These are phyloP conservation scores for Telmatherina bonti DNA, from an alignment of 2,797 vertebrate species.

Conservation along the genomic window DNA sequence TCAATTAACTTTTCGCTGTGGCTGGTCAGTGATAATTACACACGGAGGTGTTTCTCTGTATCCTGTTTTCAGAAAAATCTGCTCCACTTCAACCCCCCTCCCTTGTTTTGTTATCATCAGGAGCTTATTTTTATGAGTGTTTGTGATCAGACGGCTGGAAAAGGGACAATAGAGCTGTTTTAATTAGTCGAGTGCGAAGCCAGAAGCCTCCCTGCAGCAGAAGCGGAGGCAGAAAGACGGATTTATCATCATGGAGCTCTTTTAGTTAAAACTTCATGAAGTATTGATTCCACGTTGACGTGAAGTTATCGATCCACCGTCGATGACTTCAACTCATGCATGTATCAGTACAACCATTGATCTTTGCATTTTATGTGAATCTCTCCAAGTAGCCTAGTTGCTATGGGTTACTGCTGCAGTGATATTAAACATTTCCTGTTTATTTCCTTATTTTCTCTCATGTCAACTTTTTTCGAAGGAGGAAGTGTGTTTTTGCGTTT, in stretches of 20 bases:
- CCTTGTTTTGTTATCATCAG: constrained; percentile 25
- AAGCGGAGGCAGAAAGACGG: constrained; percentile 8
- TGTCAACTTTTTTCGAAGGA: constrained; percentile 32
- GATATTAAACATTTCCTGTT: constrained; percentile 1
- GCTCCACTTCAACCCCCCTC: constrained; percentile 9
- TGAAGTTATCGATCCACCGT: constrained; percentile 44
- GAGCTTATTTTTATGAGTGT: not conserved
- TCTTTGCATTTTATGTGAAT: constrained; percentile 35
- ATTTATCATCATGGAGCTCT: not conserved
- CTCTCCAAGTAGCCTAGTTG: constrained; percentile 24
- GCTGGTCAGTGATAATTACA: constrained; percentile 62
- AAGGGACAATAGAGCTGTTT: constrained; percentile 39
- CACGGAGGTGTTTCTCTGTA: constrained; percentile 32
- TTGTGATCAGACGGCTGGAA: constrained; percentile 31
- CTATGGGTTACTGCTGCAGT: constrained; percentile 22
- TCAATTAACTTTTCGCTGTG: constrained; percentile 63
- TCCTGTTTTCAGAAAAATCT: constrained; percentile 46
- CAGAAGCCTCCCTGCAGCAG: constrained; percentile 1
- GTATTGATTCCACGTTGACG: constrained; percentile 50
- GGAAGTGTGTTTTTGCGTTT: not conserved
- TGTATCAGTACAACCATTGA: constrained; percentile 35
- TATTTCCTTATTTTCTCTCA: constrained; percentile 1
- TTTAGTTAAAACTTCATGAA: not conserved
- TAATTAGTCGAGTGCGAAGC: constrained; percentile 62
- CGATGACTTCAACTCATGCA: constrained; percentile 8